Evolutionary conservation across 2,888 invertebrate species (phyloP).

Genomic region (Idaea aversata): DNA sequence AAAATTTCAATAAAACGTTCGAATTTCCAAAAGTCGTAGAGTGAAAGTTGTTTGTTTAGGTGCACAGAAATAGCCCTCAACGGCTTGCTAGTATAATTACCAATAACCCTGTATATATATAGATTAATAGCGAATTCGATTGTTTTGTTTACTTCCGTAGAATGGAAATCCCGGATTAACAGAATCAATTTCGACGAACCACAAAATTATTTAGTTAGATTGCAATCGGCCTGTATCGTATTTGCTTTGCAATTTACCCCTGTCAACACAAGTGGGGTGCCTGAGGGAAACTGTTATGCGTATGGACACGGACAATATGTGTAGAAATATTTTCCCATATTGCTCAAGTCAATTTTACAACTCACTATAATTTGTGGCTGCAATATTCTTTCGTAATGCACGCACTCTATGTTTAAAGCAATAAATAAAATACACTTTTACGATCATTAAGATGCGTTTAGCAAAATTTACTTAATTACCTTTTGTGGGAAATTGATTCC

Average conservation of each 20-base stretch:
- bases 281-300: not conserved
- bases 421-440: no score
- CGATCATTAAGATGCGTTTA: not conserved
- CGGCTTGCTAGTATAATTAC: no score
- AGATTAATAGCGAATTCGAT: not conserved
- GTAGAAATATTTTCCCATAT: not conserved
- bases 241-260: constrained; percentile 23
- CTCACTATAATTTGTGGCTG: no score
- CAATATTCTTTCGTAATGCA: no score
- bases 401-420: no score
- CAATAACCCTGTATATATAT: no score
- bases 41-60: no score
- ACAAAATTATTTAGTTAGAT: constrained; percentile 33
- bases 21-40: no score
- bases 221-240: constrained; percentile 21
- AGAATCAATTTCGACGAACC: constrained; percentile 24
- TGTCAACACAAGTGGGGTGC: not conserved
- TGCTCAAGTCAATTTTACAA: not conserved
- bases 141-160: not conserved
- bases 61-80: no score
- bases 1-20: no score
- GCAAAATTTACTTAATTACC: not conserved
- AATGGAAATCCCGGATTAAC: constrained; percentile 13
- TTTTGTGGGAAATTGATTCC: not conserved
- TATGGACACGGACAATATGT: not conserved